Evolutionary conservation across 2,888 invertebrate genomes (phyloP).

Genomic region (Camponotus fellah): DNA sequence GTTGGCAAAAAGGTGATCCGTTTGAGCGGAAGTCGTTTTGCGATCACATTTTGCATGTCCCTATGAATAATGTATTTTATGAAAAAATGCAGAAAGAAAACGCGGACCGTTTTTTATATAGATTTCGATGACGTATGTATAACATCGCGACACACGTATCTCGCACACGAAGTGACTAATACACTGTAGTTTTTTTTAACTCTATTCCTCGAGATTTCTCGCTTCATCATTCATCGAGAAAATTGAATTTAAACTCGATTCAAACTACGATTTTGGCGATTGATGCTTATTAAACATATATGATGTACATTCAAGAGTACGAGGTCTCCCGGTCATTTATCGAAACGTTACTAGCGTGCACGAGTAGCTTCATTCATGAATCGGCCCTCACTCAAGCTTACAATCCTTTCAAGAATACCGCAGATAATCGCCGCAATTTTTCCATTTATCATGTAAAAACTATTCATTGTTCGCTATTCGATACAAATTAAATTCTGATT

Average conservation of each 20-base stretch:
- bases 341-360: not conserved
- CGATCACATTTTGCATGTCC: not conserved
- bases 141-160: not conserved
- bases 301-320: not conserved
- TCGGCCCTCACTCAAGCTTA: not conserved
- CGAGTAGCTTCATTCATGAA: slow-evolving; percentile 33
- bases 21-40: not conserved
- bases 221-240: not conserved
- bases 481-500: not conserved
- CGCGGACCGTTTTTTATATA: not conserved
- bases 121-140: not conserved
- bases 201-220: not conserved
- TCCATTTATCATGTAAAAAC: not conserved
- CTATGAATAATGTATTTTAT: not conserved
- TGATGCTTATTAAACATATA: not conserved
- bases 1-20: not conserved
- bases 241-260: not conserved
- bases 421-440: not conserved
- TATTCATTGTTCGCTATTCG: not conserved
- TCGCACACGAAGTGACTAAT: not conserved
- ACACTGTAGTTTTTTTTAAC: not conserved
- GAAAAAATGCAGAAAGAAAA: not conserved
- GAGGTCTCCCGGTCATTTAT: not conserved
- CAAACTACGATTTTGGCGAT: not conserved
- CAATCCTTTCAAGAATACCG: not conserved